A percentile compares a stretch with the other conserved stretches of the same genome.
Evolutionary conservation across 2,113 vertebrate genomes (phyloP).

Genomic region (Semicossyphus pulcher): DNA sequence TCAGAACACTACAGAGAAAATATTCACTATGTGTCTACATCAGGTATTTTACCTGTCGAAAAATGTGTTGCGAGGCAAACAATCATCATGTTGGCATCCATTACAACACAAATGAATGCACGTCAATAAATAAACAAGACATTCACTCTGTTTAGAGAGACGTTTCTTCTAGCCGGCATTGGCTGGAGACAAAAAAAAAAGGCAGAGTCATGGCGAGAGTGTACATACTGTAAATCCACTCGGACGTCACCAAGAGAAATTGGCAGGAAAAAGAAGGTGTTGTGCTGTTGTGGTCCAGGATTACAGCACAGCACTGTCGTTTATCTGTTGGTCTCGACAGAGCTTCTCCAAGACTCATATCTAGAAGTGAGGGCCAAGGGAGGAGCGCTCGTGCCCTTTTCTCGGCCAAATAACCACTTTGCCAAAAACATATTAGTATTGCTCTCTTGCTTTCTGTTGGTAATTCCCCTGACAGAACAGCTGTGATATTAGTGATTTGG

Average conservation of each 20-base stretch:
- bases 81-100: conserved; percentile 27
- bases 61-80: conserved; percentile 36
- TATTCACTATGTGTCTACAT: conserved; percentile 18
- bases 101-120: conserved; percentile 32
- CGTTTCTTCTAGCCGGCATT: conserved; percentile 23
- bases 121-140: conserved; percentile 50
- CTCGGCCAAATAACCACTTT: conserved; percentile 28
- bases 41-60: not conserved
- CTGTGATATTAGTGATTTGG: conserved; percentile 24
- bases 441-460: not conserved
- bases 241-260: conserved; percentile 27
- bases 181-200: conserved; percentile 23
- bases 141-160: conserved; percentile 57
- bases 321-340: conserved; percentile 24
- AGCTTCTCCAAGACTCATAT: conserved; percentile 11
- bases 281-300: conserved; percentile 29
- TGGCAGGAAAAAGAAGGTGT: conserved; percentile 10
- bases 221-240: conserved; percentile 47
- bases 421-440: conserved; percentile 8
- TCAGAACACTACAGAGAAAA: conserved; percentile 33
- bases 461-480: conserved; percentile 25
- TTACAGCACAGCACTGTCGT: conserved; percentile 31
- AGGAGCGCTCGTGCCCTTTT: conserved; percentile 17
- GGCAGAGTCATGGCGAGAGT: conserved; percentile 32
- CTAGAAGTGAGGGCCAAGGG: not conserved